Evolutionary conservation across 2,888 invertebrate species (phyloP), one percentile per base, ranked within the genome.

Genomic region (Chrysina gloriosa): DNA sequence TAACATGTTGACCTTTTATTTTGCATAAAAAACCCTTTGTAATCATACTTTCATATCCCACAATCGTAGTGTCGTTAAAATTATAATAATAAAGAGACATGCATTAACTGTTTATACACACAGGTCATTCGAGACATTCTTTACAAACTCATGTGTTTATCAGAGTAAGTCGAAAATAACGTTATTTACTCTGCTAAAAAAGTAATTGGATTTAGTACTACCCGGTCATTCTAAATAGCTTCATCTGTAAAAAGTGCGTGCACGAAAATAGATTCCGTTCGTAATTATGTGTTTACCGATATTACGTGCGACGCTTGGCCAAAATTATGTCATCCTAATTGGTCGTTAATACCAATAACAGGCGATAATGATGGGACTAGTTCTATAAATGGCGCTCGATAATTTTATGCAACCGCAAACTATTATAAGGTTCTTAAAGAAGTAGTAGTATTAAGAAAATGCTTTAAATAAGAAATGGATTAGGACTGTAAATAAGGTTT

Each of bases 311-410:
- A 5, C 4, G 9, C 1, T 52, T 29, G 16, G 31, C 29, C 29
- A 52, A 52, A 52, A 52, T 31, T 16, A 9, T 52, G 52, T 52
- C 52, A 52, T 9, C 16, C 19, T 52, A 52, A 52, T 52, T 52
- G 31, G 21, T n/a, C n/a, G 5, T 5, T n/a, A 16, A n/a, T 52
- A 9, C n/a, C 47, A 7, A 21, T 21, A 16, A 19, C 47, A 21
- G n/a, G 21, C 21, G 21, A 47, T 45, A 14, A 14, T 45, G 45
- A 45, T 16, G 14, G 45, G 45, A 16, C 31, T 2, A 45, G 16
- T 19, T 1, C 5, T 3, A 42, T 16, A 9, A n/a, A 42, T 45
- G 3, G 7, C 4, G 7, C 4, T 31, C 7, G 9, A 4, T 31
- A 31, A 31, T 4, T 1, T n/a, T 3, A 14, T 45, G 14, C 3